A percentile compares a stretch with the other conserved stretches of the same genome.
Conservation (phyloP, 2,888 invertebrate species). For the Ichneumoninae sp. region DNA sequence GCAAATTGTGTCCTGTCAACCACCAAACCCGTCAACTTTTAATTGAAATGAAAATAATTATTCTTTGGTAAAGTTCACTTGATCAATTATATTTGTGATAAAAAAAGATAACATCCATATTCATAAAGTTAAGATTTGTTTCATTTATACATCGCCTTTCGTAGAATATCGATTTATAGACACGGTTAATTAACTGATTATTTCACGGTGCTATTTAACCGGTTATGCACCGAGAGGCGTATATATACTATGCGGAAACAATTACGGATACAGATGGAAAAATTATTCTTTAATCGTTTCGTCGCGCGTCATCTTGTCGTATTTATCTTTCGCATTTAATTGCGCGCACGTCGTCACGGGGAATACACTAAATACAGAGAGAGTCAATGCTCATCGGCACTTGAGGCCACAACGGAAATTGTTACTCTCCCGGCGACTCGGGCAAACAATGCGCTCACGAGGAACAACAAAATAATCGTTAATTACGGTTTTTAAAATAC, state of each 20-base stretch:
- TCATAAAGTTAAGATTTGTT: not conserved
- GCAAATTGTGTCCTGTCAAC: not conserved
- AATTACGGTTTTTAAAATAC: conserved; percentile 30
- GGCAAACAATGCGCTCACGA: conserved; percentile 43
- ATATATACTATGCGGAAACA: not conserved
- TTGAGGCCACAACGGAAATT: conserved; percentile 57
- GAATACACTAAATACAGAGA: not conserved
- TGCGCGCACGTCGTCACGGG: not conserved
- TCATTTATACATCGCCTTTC: too few relatives aligned
- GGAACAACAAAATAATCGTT: conserved; percentile 36
- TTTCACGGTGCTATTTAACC: too few relatives aligned
- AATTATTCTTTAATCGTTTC: not conserved
- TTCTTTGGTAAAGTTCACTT: too few relatives aligned
- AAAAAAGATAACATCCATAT: not conserved
- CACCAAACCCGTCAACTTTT: not conserved
- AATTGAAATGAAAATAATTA: not conserved
- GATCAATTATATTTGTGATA: not conserved
- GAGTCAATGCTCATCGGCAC: conserved; percentile 45
- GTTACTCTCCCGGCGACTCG: conserved; percentile 33
- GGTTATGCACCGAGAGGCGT: not conserved
- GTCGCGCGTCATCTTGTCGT: not conserved
- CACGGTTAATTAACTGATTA: too few relatives aligned
- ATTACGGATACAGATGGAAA: not conserved
- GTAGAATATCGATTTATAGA: too few relatives aligned
- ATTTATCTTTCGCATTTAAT: conserved; percentile 2